Percentiles rank a stretch among this genome's conserved stretches.
These are phyloP conservation scores for Dendroctonus valens DNA, from an alignment of 1,140 invertebrate genomes.

Conservation along the genomic window DNA sequence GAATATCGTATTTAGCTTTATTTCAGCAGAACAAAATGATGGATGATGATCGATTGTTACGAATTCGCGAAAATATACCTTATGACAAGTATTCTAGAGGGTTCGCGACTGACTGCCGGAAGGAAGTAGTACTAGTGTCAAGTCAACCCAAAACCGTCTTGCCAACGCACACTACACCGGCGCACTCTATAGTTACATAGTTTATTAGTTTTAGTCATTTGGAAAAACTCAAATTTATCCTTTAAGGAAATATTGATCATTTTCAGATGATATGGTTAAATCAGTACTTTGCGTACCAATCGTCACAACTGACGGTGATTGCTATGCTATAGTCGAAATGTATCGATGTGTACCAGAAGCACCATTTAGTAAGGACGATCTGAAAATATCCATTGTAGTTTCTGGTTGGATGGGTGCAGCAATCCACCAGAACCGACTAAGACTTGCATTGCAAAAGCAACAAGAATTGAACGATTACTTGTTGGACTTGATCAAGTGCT, in stretches of 20 bases:
- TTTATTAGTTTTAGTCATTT: no score
- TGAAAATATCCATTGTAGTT: conserved; percentile 51
- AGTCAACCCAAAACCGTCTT: no score
- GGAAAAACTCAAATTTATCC: not conserved
- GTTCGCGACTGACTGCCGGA: no score
- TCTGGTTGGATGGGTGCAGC: conserved; percentile 58
- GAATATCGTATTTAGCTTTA: no score
- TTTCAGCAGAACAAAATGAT: no score
- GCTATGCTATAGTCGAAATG: conserved; percentile 56
- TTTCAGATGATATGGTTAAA: conserved; percentile 49
- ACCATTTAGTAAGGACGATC: conserved; percentile 42
- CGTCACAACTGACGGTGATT: conserved; percentile 55
- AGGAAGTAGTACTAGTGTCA: no score
- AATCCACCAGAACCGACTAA: conserved; percentile 55
- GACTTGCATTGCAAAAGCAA: conserved; percentile 53
- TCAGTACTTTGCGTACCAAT: conserved; percentile 57
- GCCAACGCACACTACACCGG: no score
- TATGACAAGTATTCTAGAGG: no score
- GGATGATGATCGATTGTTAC: no score
- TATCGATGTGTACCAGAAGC: conserved; percentile 49
- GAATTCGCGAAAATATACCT: no score
- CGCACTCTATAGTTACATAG: no score
- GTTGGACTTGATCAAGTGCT: conserved; percentile 52
- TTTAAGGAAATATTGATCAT: not conserved
- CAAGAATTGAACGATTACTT: conserved; percentile 54